These are phyloP conservation scores for Pangasius djambal DNA, from an alignment of 2,797 vertebrate species.

Conservation along the genomic window DNA sequence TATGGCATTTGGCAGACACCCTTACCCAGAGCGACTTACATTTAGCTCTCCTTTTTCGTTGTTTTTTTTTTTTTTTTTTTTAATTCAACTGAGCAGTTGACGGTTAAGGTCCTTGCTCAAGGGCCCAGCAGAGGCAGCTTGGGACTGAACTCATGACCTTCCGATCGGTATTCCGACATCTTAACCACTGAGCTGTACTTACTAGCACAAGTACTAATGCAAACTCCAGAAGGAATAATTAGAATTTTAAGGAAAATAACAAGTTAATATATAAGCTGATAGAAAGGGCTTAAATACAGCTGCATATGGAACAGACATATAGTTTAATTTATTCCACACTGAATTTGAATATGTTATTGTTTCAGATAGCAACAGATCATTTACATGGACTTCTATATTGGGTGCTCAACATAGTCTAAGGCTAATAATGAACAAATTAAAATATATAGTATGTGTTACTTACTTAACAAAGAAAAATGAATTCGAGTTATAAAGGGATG, in stretches of 20 bases:
- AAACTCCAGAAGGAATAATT: neutral
- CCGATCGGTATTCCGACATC: too few relatives aligned
- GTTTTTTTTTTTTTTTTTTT: too few relatives aligned
- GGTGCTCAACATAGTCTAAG: neutral
- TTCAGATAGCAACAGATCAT: neutral
- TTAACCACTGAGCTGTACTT: neutral
- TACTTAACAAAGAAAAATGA: too few relatives aligned
- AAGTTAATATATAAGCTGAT: neutral
- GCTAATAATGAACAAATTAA: neutral
- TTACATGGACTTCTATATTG: neutral
- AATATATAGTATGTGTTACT: too few relatives aligned
- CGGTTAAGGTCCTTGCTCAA: too few relatives aligned
- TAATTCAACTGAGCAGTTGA: too few relatives aligned
- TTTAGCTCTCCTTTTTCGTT: too few relatives aligned
- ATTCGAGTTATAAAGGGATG: too few relatives aligned
- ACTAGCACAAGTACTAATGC: neutral
- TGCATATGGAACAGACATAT: neutral
- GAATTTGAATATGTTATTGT: neutral
- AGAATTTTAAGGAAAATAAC: neutral
- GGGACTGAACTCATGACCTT: too few relatives aligned
- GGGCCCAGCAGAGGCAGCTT: too few relatives aligned
- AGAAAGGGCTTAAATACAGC: neutral
- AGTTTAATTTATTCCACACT: neutral
- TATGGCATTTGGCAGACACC: too few relatives aligned
- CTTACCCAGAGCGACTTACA: too few relatives aligned